phyloP scores from a whole-genome alignment of 1,140 invertebrate species.

The Drosophila orosa region DNA sequence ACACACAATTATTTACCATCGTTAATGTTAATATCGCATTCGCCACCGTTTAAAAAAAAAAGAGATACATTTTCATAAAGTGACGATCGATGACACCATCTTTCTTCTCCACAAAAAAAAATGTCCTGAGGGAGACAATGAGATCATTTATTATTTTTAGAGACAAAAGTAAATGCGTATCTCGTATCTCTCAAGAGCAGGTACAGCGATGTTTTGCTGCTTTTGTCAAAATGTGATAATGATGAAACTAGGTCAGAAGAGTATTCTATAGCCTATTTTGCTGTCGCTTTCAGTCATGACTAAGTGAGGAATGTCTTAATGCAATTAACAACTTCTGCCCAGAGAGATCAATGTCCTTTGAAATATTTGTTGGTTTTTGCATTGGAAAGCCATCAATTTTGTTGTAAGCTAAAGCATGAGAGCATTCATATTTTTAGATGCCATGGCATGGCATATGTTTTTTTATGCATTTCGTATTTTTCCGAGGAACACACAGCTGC shows the following conservation, averaged over 20 bases:
- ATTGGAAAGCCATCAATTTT: constrained; percentile 9
- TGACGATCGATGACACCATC: constrained; percentile 42
- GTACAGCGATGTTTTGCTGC: constrained; percentile 25
- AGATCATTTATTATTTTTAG: constrained; percentile 47
- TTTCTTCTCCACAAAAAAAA: background rate
- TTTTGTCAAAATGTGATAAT: constrained; percentile 55
- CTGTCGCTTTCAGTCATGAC: constrained; percentile 36
- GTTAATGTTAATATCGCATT: constrained; percentile 57
- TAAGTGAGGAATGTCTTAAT: constrained; percentile 11
- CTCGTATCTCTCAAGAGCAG: constrained; percentile 23
- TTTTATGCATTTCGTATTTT: constrained; percentile 46
- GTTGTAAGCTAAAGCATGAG: constrained; percentile 39
- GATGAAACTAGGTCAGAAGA: constrained; percentile 51
- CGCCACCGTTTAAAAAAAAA: constrained; percentile 57
- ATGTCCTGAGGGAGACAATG: constrained; percentile 50
- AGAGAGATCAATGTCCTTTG: constrained; percentile 34
- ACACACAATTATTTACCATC: constrained; percentile 65
- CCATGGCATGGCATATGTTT: constrained; percentile 53
- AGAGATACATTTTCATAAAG: constrained; percentile 50
- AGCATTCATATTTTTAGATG: constrained; percentile 69
- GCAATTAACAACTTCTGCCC: constrained; percentile 34
- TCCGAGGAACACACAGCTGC: constrained; percentile 59
- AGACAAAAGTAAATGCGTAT: constrained; percentile 29
- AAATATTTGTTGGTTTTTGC: constrained; percentile 14
- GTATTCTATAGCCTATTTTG: constrained; percentile 23